Evolutionary conservation across 2,113 vertebrate genomes (phyloP).

Genomic region (Channa argus): DNA sequence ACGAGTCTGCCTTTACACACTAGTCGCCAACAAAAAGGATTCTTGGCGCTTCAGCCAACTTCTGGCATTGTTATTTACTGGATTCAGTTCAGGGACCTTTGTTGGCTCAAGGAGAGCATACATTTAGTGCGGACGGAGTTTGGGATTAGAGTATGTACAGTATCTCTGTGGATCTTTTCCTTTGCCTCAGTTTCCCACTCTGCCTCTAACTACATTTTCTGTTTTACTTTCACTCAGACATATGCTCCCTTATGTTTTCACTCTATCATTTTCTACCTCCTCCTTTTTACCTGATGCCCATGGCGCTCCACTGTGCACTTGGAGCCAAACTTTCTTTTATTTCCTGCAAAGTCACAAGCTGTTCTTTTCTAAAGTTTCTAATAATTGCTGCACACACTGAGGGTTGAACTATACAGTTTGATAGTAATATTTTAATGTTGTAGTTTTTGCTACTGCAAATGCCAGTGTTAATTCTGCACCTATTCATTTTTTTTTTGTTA

Average conservation of each 20-base stretch:
- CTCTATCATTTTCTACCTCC: not conserved
- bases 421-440: not conserved
- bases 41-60: slow-evolving; percentile 7
- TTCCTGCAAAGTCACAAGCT: not conserved
- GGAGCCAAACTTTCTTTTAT: not conserved
- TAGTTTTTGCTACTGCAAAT: no score
- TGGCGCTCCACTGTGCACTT: not conserved
- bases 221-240: not conserved
- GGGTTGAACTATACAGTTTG: slow-evolving; percentile 1
- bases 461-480: no score
- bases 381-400: not conserved
- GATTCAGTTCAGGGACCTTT: slow-evolving; percentile 46
- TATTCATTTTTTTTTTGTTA: no score
- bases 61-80: slow-evolving; percentile 29
- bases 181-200: not conserved
- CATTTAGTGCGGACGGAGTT: slow-evolving; percentile 24
- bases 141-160: slow-evolving; percentile 20
- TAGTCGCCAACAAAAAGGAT: slow-evolving; percentile 20
- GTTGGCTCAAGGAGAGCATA: slow-evolving; percentile 21
- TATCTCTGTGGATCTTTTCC: slow-evolving; percentile 10
- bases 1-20: slow-evolving; percentile 10
- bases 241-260: not conserved
- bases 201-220: not conserved
- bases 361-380: not conserved
- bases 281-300: not conserved